Evolutionary conservation across 2,888 invertebrate species (phyloP).

Genomic region (Biston stratarius): DNA sequence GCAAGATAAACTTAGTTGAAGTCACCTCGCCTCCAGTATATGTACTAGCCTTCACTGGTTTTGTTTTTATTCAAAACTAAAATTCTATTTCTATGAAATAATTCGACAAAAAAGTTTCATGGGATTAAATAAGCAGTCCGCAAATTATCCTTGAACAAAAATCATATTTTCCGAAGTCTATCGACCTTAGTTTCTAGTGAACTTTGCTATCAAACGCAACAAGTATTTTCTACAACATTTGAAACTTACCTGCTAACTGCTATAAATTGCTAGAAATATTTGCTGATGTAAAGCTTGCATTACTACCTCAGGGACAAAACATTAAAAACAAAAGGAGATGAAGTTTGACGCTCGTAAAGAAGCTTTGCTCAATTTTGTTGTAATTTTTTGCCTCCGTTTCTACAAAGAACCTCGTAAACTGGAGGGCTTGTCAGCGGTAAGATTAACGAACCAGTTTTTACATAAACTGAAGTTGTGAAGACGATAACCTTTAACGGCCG

Average conservation of each 20-base stretch:
- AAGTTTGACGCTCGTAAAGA: slow-evolving; percentile 38
- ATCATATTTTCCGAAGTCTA: too few species aligned
- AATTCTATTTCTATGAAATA: too few species aligned
- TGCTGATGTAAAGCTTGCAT: not conserved
- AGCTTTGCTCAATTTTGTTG: slow-evolving; percentile 27
- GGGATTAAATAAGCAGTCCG: too few species aligned
- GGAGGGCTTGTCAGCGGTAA: slow-evolving; percentile 5
- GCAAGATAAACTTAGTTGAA: not conserved
- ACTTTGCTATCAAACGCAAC: too few species aligned
- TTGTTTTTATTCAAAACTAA: not conserved
- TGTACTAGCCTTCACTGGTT: not conserved
- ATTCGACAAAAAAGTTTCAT: too few species aligned
- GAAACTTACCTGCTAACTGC: not conserved
- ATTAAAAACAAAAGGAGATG: slow-evolving; percentile 40
- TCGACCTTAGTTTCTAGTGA: too few species aligned
- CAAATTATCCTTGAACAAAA: too few species aligned
- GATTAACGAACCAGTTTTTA: slow-evolving; percentile 13
- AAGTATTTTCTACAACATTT: not conserved
- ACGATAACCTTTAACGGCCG: slow-evolving; percentile 10
- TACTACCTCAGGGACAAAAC: slow-evolving; percentile 23
- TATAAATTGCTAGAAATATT: slow-evolving; percentile 1
- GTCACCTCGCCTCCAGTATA: not conserved
- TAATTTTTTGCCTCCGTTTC: slow-evolving; percentile 27
- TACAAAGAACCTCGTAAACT: slow-evolving; percentile 16
- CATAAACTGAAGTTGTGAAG: slow-evolving; percentile 8